phyloP scores from a whole-genome alignment of 2,113 vertebrate species.

The Coptodon rendalli region DNA sequence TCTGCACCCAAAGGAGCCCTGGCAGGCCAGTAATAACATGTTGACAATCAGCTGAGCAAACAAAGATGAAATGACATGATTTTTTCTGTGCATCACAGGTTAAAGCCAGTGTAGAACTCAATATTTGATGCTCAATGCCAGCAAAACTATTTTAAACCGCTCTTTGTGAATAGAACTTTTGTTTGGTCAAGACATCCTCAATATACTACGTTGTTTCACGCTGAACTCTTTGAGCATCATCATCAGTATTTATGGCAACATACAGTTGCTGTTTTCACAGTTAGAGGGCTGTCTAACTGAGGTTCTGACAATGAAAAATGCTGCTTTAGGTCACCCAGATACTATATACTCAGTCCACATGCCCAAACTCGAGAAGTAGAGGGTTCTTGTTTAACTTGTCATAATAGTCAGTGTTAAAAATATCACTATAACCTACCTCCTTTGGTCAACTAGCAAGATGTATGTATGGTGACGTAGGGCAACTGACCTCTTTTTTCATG shows the following conservation, averaged over 20 bases:
- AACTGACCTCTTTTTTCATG: neutral
- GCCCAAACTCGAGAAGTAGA: neutral
- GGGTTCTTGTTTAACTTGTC: neutral
- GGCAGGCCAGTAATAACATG: neutral
- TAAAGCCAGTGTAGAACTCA: neutral
- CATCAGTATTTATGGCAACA: neutral
- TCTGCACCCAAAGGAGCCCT: neutral
- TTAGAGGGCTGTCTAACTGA: neutral
- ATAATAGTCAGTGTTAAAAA: neutral
- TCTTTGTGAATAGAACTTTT: neutral
- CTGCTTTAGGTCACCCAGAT: neutral
- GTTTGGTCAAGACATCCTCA: neutral
- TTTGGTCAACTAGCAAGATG: neutral
- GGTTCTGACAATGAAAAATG: neutral
- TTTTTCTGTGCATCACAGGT: neutral
- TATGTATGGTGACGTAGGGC: neutral
- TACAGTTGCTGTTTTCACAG: neutral
- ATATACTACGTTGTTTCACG: neutral
- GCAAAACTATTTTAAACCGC: neutral
- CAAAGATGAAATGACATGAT: constrained; percentile 19
- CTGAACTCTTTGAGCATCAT: neutral
- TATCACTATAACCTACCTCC: neutral
- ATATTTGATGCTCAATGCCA: neutral
- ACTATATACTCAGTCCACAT: neutral
- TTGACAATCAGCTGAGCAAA: constrained; percentile 46